phyloP scores from a whole-genome alignment of 1,140 invertebrate genomes.

The Choristoneura fumiferana region DNA sequence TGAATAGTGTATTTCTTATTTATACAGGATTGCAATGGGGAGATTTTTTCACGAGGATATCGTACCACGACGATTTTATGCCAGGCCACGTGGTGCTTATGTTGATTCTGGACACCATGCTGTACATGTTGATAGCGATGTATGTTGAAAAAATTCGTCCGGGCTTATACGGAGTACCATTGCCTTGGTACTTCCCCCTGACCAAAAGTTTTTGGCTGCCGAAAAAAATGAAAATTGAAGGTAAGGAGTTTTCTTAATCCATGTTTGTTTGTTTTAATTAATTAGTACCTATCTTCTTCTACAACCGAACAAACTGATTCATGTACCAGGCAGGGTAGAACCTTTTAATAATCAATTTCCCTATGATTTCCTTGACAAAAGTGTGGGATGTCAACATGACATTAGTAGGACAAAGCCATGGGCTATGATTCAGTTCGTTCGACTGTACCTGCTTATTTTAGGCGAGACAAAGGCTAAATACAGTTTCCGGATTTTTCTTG shows the following conservation, averaged over 20 bases:
- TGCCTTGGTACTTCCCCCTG: conserved; percentile 88
- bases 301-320: no score
- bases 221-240: conserved; percentile 49
- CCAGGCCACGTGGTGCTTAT: conserved; percentile 83
- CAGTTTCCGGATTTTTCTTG: no score
- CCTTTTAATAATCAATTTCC: no score
- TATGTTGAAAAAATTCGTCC: conserved; percentile 88
- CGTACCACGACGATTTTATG: conserved; percentile 85
- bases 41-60: conserved; percentile 83
- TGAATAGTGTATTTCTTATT: conserved; percentile 8
- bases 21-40: conserved; percentile 85
- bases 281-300: no score
- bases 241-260: conserved; percentile 41
- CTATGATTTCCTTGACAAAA: no score
- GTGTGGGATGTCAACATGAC: no score
- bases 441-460: no score
- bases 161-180: conserved; percentile 84
- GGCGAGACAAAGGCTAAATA: no score
- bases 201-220: conserved; percentile 79
- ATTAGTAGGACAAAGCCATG: no score
- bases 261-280: no score
- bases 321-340: no score
- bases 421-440: no score
- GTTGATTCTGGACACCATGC: conserved; percentile 81
- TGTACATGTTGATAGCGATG: conserved; percentile 84